Conservation (phyloP, 1,140 invertebrate genomes). For the Ylistrum balloti region DNA sequence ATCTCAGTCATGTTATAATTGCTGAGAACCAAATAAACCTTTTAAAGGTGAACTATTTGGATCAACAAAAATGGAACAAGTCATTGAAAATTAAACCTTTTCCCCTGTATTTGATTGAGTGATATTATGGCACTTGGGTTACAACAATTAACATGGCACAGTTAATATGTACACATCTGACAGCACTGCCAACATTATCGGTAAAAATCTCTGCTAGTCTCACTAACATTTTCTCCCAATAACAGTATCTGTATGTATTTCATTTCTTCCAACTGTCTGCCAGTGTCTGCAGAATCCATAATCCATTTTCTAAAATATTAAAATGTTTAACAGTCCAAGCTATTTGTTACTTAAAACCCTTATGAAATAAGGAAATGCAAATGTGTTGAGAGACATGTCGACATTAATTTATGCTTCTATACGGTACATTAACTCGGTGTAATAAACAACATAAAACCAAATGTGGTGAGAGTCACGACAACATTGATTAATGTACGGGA, state of each 20-base stretch:
- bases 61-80: not conserved
- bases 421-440: no score
- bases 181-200: not conserved
- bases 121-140: conserved; percentile 12
- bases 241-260: not conserved
- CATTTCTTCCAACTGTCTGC: not conserved
- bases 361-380: not conserved
- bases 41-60: not conserved
- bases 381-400: no score
- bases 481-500: no score
- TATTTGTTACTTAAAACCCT: not conserved
- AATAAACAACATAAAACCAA: no score
- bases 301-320: not conserved
- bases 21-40: not conserved
- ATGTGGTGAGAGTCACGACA: no score
- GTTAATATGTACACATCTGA: not conserved
- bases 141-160: not conserved
- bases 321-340: not conserved
- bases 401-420: no score
- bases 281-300: not conserved
- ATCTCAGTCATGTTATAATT: not conserved
- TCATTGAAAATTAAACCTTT: not conserved
- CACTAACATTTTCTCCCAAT: not conserved
- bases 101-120: not conserved
- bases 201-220: no score